These are phyloP conservation scores for Pseudanteris insignis DNA, from an alignment of 2,888 invertebrate genomes.

Conservation along the genomic window DNA sequence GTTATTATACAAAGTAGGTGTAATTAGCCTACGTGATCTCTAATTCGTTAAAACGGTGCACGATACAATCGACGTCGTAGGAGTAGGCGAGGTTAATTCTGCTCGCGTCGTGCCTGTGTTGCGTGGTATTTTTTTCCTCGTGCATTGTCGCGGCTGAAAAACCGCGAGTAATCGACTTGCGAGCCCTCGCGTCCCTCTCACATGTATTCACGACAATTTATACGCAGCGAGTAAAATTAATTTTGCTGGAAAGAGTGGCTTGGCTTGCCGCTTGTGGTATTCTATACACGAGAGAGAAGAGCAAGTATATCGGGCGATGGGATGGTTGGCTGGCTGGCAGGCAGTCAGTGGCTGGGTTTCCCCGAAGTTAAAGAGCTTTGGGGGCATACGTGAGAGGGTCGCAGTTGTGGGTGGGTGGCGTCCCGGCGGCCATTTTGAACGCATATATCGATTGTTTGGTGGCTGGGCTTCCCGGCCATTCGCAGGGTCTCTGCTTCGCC, in stretches of 20 bases:
- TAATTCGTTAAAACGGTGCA: no score
- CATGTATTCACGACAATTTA: constrained; percentile 36
- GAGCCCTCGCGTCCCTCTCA: constrained; percentile 23
- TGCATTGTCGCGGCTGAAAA: constrained; percentile 14
- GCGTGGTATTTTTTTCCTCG: constrained; percentile 1
- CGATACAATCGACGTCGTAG: no score
- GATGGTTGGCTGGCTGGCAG: constrained; percentile 58
- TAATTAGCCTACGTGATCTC: no score
- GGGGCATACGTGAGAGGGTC: constrained; percentile 61
- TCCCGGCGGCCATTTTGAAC: constrained; percentile 67
- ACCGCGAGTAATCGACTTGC: constrained; percentile 40
- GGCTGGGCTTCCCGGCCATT: constrained; percentile 66
- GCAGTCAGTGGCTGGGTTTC: constrained; percentile 58
- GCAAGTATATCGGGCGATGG: constrained; percentile 48
- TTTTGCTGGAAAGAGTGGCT: constrained; percentile 47
- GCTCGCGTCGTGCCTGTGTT: not conserved
- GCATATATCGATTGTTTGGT: constrained; percentile 68
- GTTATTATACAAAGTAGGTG: no score
- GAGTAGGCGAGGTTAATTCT: no score
- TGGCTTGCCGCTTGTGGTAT: constrained; percentile 30
- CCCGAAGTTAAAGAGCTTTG: constrained; percentile 63
- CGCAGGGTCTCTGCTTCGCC: constrained; percentile 54
- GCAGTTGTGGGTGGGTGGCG: constrained; percentile 62
- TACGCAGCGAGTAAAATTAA: constrained; percentile 47
- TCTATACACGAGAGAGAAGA: constrained; percentile 36